Base-by-base conservation (phyloP, 2,113 vertebrate genomes). In the Gopherus evgoodei region DNA sequence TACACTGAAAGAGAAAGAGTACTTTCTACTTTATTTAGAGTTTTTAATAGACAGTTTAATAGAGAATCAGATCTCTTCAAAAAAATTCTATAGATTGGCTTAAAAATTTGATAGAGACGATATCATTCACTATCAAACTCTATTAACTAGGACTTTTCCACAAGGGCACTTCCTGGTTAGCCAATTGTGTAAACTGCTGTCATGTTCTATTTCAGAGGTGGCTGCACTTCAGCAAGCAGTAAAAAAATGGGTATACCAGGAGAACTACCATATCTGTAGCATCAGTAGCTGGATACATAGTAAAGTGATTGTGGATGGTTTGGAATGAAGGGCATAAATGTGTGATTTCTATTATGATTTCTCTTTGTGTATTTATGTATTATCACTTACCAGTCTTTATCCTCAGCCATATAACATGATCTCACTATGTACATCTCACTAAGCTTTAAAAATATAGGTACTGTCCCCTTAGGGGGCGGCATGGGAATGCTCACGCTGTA, bases 31-130 rank as follows among this genome's bases (percentile, higher is more conserved):
- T 86, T 92, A 25, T 44, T 29, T 2, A 80, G 42, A 3, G 79
- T 82, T 93, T 90, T 95, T 44, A 91, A 59, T 5, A 9, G 13
- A 80, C 5, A 47, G 52, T 86, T 94, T 31, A 3, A 81, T 88
- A 90, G 78, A 44, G 3, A 79, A 87, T 27, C 3, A 44, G 72
- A 4, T 24, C 25, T 80, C 29, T 76, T 38, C 42, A 35, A 42
- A 7, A 82, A 2, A 16, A 53, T 72, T 92, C 80, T 76, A 62
- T 86, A 94, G 72, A 57, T 84, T 8, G 90, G 62, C 80, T 8
- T 27, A 25, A 59, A 11, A 83, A 11, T 79, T 86, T 54, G 27
- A 24, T 81, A 81, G 5, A n/a, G 78, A 81, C 91, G 11, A 35
- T 3, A 76, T 29, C 12, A 65, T 75, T 75, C 38, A 11, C 72